phyloP scores from a whole-genome alignment of 2,113 vertebrate genomes.

The Neotoma lepida region DNA sequence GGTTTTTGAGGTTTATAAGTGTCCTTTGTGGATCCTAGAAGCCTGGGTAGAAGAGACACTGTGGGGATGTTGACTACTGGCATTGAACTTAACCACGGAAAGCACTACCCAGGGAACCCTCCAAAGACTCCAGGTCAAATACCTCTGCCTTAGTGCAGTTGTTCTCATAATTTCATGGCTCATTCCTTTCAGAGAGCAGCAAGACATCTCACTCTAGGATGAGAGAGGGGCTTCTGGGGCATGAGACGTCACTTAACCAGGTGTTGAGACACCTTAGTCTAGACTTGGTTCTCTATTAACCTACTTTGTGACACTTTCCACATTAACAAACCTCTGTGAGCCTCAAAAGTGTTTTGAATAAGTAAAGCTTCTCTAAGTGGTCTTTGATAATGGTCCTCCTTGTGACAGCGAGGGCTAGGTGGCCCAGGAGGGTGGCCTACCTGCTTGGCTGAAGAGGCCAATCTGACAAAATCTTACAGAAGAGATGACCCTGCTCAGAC shows the following conservation, averaged over 20 bases:
- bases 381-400: background rate
- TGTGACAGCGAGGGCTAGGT: background rate
- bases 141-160: background rate
- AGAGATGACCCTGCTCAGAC: background rate
- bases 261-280: background rate
- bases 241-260: background rate
- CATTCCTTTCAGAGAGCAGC: background rate
- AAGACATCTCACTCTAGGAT: background rate
- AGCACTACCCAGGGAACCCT: background rate
- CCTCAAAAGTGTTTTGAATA: background rate
- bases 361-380: background rate
- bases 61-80: rapidly evolving
- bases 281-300: background rate
- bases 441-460: background rate
- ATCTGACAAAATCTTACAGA: background rate
- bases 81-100: background rate
- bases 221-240: background rate
- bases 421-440: background rate
- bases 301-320: background rate
- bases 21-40: background rate
- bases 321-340: background rate
- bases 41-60: rapidly evolving
- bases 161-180: background rate
- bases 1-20: background rate
- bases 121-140: too few relatives aligned